Base-by-base conservation (phyloP, 2,888 invertebrate species). In the Andrena trimmerana region DNA sequence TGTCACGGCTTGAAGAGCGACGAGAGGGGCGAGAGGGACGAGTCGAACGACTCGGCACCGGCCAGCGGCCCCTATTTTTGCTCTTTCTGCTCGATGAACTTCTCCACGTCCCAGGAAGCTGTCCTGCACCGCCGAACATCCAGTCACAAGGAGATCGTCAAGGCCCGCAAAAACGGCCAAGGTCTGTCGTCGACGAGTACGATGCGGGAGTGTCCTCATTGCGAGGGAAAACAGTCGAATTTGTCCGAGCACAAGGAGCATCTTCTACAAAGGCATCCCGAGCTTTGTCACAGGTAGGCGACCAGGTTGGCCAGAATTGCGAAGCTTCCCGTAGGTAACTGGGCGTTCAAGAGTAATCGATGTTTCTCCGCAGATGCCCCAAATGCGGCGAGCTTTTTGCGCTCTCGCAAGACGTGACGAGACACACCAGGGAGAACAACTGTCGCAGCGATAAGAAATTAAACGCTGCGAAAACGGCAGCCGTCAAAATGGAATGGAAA, bases 351-450 rank as follows among this genome's bases (percentile, higher is more conserved):
- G 29, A 1, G 10, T 70, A 57, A 63, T 50, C 63, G 63, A 69
- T 63, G 20, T n/a, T 66, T 79, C 33, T 27, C 24, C 70, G 27
- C 93, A 96, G 96, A 76, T 98, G 98, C 91, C 95, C 96, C 0
- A 95, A 95, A 87, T 98, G 98, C 89, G 97, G 97, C 0, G 94
- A 95, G 92, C 94, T 95, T 13, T 97, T 97, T 91, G 95, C 96
- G 0, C 94, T 97, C 0, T 95, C 97, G 0, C 97, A 97, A 95
- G 97, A 97, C 90, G 95, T 97, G 13, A 96, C 97, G 0, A 95
- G 96, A 13, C 98, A 98, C 91, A 95, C 96, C n/a, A 95, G 96
- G 77, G 94, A 95, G 81, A 96, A 96, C 81, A 94, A 95, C 2
- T 97, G 96, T 92, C 29, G 54, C 20, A 33, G 52, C 2, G 80